phyloP scores from a whole-genome alignment of 2,888 invertebrate species.

The Dugesia japonica region DNA sequence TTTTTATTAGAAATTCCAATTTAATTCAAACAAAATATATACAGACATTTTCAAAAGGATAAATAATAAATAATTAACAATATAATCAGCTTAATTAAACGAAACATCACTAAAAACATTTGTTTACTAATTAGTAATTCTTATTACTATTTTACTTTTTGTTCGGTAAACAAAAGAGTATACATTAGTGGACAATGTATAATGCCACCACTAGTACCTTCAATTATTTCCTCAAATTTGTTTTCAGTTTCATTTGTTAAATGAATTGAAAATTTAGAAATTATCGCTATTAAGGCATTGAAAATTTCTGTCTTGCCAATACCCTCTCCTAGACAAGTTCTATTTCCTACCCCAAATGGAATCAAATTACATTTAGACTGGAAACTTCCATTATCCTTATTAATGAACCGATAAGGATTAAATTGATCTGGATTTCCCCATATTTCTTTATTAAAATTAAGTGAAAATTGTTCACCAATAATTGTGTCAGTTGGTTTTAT shows the following conservation, averaged over 20 bases:
- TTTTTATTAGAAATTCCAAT: too few relatives aligned
- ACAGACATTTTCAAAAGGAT: too few relatives aligned
- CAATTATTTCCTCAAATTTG: background rate
- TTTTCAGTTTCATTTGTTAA: background rate
- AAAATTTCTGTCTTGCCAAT: background rate
- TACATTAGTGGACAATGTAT: background rate
- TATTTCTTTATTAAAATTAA: background rate
- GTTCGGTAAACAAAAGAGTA: background rate
- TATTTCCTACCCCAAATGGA: background rate
- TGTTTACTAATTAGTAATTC: too few relatives aligned
- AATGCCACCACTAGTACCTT: background rate
- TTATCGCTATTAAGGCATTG: background rate
- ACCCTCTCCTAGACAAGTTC: background rate
- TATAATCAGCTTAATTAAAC: too few relatives aligned
- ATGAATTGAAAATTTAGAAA: background rate
- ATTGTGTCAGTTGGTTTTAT: background rate
- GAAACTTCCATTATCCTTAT: background rate
- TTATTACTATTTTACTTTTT: too few relatives aligned
- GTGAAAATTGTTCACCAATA: background rate
- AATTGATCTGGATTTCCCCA: background rate
- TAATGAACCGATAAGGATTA: background rate
- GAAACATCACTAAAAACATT: too few relatives aligned
- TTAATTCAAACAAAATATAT: too few relatives aligned
- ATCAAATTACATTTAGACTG: background rate
- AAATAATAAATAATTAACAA: too few relatives aligned